Conservation (phyloP, 2,888 invertebrate species). For the Trichacis sp. region DNA sequence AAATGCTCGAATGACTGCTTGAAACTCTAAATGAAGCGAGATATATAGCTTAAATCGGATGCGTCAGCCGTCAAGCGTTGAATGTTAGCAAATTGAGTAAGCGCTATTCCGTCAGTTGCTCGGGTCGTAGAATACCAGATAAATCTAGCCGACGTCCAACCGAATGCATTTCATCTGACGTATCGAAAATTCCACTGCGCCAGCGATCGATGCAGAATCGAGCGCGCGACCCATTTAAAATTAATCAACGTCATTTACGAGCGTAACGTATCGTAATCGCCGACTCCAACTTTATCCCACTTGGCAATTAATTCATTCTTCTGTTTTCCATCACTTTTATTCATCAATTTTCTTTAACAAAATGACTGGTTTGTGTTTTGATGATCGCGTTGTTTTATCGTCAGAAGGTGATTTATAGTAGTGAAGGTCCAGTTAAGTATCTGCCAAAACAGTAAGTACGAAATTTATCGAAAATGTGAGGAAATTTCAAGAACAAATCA, state of each 20-base stretch:
- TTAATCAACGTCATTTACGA: constrained; percentile 22
- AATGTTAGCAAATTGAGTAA: constrained; percentile 38
- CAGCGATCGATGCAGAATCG: constrained; percentile 24
- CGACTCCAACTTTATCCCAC: constrained; percentile 4
- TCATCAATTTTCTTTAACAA: too few relatives aligned
- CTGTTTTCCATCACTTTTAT: background rate
- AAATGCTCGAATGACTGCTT: constrained; percentile 21
- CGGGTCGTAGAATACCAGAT: constrained; percentile 32
- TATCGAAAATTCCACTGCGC: constrained; percentile 28
- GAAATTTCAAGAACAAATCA: too few relatives aligned
- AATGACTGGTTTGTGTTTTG: too few relatives aligned
- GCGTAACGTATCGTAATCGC: constrained; percentile 12
- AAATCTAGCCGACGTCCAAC: constrained; percentile 31
- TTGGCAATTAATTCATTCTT: constrained; percentile 7
- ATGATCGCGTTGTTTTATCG: too few relatives aligned
- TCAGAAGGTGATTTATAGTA: too few relatives aligned
- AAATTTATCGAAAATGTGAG: too few relatives aligned
- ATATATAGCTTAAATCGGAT: constrained; percentile 26
- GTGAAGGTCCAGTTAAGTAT: too few relatives aligned
- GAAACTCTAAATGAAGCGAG: constrained; percentile 27
- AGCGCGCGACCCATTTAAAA: constrained; percentile 24
- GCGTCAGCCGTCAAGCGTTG: constrained; percentile 34
- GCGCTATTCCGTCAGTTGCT: constrained; percentile 34
- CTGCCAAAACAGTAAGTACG: too few relatives aligned
- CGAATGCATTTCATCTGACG: constrained; percentile 34